Percentiles rank a stretch among this genome's conserved stretches.
Conservation (phyloP, 2,888 invertebrate species). For the Agrotis exclamationis region DNA sequence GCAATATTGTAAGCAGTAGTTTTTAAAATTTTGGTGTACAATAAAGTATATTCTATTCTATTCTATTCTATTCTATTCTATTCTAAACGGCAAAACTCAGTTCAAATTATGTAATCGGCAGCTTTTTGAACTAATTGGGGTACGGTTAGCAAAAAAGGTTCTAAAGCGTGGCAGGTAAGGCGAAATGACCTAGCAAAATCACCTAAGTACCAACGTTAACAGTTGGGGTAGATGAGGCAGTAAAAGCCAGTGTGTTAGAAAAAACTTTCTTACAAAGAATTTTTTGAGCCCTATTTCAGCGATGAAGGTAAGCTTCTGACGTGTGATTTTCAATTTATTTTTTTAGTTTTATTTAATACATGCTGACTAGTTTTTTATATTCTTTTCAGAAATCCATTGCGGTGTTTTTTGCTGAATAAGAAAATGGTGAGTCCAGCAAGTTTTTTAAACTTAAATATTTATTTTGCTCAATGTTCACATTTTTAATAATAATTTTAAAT, state of each 20-base stretch:
- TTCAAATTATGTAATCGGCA: neutral
- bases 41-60: too few species aligned
- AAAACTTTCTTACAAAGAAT: constrained; percentile 10
- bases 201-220: neutral
- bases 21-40: too few species aligned
- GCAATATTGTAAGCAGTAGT: too few species aligned
- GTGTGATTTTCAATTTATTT: too few species aligned
- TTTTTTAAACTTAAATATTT: neutral
- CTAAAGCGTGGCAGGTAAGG: constrained; percentile 9
- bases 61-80: too few species aligned
- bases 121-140: constrained; percentile 9
- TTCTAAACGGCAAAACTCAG: too few species aligned
- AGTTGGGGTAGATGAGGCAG: neutral
- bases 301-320: neutral
- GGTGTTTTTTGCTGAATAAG: too few species aligned
- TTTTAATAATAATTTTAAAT: neutral
- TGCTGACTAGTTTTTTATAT: neutral
- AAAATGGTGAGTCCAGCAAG: neutral
- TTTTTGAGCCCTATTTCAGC: neutral
- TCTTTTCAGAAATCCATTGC: neutral
- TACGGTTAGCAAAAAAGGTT: constrained; percentile 10
- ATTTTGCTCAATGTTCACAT: neutral
- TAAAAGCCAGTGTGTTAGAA: constrained; percentile 2
- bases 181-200: constrained; percentile 16
- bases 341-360: too few species aligned